Evolutionary conservation across 2,113 vertebrate genomes (phyloP).

Genomic region (Megatriorchis doriae): DNA sequence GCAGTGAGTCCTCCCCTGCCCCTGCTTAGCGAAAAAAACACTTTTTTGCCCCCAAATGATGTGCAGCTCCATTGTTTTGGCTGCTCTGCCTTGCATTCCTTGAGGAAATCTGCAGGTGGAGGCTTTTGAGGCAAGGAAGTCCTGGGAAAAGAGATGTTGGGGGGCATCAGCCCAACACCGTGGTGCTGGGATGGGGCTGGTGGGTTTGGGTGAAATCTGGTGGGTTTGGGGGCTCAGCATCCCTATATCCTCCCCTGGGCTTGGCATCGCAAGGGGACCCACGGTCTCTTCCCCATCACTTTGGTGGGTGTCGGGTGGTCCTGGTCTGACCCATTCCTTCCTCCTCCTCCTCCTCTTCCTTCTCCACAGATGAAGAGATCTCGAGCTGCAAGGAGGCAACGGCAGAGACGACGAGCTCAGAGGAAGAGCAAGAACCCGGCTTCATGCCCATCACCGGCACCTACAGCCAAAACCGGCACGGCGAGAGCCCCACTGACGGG

Average conservation of each 20-base stretch:
- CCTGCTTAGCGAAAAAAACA: background rate
- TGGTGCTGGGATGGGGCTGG: background rate
- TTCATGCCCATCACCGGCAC: conserved; percentile 77
- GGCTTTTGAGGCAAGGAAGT: background rate
- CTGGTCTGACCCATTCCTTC: background rate
- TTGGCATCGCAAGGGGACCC: rapidly evolving
- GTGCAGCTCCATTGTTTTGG: background rate
- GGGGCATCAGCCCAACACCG: rapidly evolving
- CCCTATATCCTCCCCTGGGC: rapidly evolving
- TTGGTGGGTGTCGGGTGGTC: rapidly evolving
- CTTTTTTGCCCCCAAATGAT: background rate
- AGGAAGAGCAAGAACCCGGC: conserved; percentile 89
- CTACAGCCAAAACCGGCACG: conserved; percentile 72
- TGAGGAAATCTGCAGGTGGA: background rate
- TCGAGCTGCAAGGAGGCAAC: conserved; percentile 87
- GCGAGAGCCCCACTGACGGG: conserved; percentile 86
- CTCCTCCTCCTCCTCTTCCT: background rate
- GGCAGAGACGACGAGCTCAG: conserved; percentile 92
- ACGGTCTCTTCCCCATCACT: background rate
- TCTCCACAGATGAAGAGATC: conserved; percentile 84
- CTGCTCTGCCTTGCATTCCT: background rate
- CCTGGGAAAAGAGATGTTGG: background rate
- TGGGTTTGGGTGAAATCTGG: background rate
- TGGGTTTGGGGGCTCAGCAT: background rate
- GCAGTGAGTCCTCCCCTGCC: conserved; percentile 79